Evolutionary conservation across 2,797 vertebrate genomes (phyloP).

Genomic region (Microctenopoma stevenorrisi): DNA sequence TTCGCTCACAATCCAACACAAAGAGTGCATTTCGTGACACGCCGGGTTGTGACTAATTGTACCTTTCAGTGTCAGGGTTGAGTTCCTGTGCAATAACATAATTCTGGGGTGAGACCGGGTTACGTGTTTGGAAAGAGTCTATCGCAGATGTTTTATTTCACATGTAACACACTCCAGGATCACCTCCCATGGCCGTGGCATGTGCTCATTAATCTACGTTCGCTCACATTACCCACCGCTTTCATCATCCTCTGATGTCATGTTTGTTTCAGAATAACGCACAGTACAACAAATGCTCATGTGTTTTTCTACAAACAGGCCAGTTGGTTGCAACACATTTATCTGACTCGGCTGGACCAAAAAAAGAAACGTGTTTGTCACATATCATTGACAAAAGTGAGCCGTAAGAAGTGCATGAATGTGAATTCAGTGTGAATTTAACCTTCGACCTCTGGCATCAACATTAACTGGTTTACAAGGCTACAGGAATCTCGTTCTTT

Average conservation of each 20-base stretch:
- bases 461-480: no score
- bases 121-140: slow-evolving; percentile 40
- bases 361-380: no score
- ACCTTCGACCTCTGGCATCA: no score
- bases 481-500: no score
- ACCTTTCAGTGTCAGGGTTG: not conserved
- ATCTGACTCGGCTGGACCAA: no score
- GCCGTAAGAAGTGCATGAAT: no score
- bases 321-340: no score
- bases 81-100: slow-evolving; percentile 4
- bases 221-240: not conserved
- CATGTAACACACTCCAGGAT: slow-evolving; percentile 11
- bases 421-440: no score
- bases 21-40: not conserved
- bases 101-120: slow-evolving; percentile 26
- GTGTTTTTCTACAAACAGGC: no score
- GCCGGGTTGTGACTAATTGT: slow-evolving; percentile 5
- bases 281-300: slow-evolving; percentile 1
- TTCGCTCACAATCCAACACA: not conserved
- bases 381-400: no score
- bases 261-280: slow-evolving; percentile 11
- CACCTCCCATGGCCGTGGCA: slow-evolving; percentile 25
- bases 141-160: slow-evolving; percentile 52
- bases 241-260: slow-evolving; percentile 32
- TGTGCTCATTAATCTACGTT: slow-evolving; percentile 21